Base-by-base conservation (phyloP, 2,113 vertebrate species). In the Podarcis cretensis region DNA sequence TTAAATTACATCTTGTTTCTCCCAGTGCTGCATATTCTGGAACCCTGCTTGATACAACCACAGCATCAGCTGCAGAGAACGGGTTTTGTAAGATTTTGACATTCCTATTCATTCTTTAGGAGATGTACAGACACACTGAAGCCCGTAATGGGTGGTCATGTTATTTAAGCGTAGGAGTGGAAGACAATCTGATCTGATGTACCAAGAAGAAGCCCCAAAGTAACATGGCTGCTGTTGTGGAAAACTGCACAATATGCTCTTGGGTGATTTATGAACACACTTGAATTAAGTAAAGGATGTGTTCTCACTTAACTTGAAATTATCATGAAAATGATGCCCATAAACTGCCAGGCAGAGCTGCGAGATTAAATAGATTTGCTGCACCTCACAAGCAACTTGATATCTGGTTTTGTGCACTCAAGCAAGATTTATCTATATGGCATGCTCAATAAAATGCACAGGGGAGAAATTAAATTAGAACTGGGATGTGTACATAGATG, bases 281-380 rank as follows among this genome's bases (percentile, higher is more conserved):
- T 48, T 85, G 86, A 87, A 87, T 81, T 85, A 90, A 83, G 59
- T 77, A 86, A 86, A 76, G 43, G 88, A n/a, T 48, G 23, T 66
- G 14, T 93, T 94, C 89, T 91, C 84, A 89, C 63, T 90, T 90
- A 91, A 82, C 83, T 90, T 91, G 84, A 90, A 93, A 93, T 37
- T 87, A 91, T 89, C 27, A 88, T 89, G 18, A 89, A 93, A 94
- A 86, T 86, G 86, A 91, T 92, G 66, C 73, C 82, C 16, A 2
- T 77, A 91, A 89, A 86, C 65, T 82, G 75, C 66, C 82, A 79
- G 79, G 1, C 13, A 32, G n/a, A 82, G 0, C 0, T 93, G 93
- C 88, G 89, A 92, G 92, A 90, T 87, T 82, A 92, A 90, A 76
- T 65, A 90, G 88, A 90, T 82, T 91, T 88, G 71, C 89, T 92